phyloP scores from a whole-genome alignment of 1,140 invertebrate genomes.

The Stegodyphus dumicola region DNA sequence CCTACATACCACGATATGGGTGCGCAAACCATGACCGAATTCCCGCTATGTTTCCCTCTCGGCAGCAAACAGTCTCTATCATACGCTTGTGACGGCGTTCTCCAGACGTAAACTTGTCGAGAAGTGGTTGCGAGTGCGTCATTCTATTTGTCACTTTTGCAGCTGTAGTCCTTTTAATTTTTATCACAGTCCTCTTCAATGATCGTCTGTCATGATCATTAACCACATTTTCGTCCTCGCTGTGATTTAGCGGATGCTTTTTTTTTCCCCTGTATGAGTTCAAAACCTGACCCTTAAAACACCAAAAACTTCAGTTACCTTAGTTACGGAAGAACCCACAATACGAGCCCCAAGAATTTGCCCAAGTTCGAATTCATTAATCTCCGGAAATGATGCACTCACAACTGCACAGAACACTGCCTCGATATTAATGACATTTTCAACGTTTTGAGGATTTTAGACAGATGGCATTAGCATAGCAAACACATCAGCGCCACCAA shows the following conservation, averaged over 20 bases:
- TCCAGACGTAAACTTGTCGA: neutral
- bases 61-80: neutral
- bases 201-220: neutral
- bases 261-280: neutral
- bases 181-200: neutral
- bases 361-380: neutral
- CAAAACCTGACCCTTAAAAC: neutral
- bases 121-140: neutral
- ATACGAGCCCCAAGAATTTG: neutral
- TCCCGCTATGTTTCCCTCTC: neutral
- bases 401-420: neutral
- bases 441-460: neutral
- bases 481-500: neutral
- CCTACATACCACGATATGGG: neutral
- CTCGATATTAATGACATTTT: neutral
- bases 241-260: neutral
- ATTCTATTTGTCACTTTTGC: neutral
- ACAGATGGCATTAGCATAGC: neutral
- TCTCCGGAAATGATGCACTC: neutral
- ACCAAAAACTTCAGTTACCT: neutral
- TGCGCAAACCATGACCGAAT: neutral
- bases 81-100: neutral
- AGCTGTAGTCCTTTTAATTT: neutral
- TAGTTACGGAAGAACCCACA: neutral
- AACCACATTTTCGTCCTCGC: neutral